Percentiles rank a stretch among this genome's conserved stretches.
Evolutionary conservation across 2,113 vertebrate species (phyloP).

Genomic region (Hirundichthys speculiger): DNA sequence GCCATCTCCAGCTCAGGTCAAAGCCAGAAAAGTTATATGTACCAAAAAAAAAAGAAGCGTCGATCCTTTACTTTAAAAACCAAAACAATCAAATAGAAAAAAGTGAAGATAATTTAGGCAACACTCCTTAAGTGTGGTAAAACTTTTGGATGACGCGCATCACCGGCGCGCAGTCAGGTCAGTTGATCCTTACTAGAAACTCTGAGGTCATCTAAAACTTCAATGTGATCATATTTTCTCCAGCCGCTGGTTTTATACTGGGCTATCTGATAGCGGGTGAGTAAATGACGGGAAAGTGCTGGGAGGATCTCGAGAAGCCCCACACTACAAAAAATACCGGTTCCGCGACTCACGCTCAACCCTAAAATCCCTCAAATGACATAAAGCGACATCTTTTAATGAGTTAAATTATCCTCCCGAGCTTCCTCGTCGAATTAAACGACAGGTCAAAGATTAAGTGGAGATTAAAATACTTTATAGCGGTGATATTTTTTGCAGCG

Average conservation of each 20-base stretch:
- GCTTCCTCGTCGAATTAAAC: not conserved
- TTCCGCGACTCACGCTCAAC: fast-evolving
- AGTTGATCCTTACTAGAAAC: not conserved
- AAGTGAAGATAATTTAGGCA: too few relatives aligned
- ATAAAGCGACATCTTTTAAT: fast-evolving
- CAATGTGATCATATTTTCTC: conserved; percentile 2
- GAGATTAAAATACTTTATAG: not conserved
- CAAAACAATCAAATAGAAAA: too few relatives aligned
- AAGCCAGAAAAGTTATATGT: conserved; percentile 2
- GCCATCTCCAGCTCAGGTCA: conserved; percentile 83
- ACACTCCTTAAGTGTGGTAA: not conserved
- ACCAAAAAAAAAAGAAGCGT: too few relatives aligned
- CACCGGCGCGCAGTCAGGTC: conserved; percentile 36
- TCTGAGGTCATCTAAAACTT: not conserved
- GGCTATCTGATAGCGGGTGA: not conserved
- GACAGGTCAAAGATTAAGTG: fast-evolving
- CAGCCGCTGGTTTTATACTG: conserved; percentile 68
- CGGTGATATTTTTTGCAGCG: conserved; percentile 48
- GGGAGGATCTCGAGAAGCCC: conserved; percentile 37
- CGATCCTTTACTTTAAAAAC: too few relatives aligned
- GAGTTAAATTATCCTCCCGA: fast-evolving
- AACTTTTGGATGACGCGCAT: conserved; percentile 38
- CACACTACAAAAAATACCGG: conserved; percentile 49
- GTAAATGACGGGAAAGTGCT: conserved; percentile 65
- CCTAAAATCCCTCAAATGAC: not conserved